Percentiles rank a stretch among this genome's conserved stretches.
phyloP scores from a whole-genome alignment of 2,797 vertebrate genomes.

The Psittacula echo region DNA sequence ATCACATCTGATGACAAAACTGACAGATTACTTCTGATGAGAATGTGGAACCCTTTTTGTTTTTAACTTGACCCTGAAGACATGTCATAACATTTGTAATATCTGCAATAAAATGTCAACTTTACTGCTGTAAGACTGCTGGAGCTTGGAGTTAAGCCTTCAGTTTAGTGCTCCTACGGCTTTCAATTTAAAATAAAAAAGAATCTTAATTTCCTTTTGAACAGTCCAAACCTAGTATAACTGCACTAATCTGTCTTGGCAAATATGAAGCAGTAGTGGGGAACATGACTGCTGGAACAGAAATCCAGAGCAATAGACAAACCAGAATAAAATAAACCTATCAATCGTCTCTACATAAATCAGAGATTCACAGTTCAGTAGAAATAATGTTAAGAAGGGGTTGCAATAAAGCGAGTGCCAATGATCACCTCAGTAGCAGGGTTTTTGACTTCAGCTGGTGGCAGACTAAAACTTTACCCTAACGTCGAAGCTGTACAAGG shows the following conservation, averaged over 20 bases:
- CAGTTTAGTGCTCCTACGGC: conserved; percentile 59
- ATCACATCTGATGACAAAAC: conserved; percentile 72
- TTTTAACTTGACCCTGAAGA: conserved; percentile 78
- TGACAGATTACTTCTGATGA: conserved; percentile 75
- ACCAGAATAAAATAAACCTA: conserved; percentile 15
- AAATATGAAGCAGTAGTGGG: neutral
- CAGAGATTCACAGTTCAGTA: neutral
- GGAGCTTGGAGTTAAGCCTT: conserved; percentile 66
- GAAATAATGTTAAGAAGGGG: neutral
- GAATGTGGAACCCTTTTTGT: conserved; percentile 71
- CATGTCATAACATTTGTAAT: conserved; percentile 78
- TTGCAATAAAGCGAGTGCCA: neutral
- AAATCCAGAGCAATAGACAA: conserved; percentile 39
- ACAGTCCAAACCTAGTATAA: conserved; percentile 20
- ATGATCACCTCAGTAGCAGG: neutral
- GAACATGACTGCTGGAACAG: neutral
- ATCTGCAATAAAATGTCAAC: conserved; percentile 73
- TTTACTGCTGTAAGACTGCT: conserved; percentile 59
- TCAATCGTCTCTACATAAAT: neutral
- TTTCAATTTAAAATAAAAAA: conserved; percentile 65
- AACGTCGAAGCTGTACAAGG: neutral
- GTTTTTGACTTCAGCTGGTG: neutral
- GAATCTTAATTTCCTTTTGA: conserved; percentile 60
- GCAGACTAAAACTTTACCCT: neutral
- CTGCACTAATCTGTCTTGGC: conserved; percentile 50